A percentile compares a stretch with the other conserved stretches of the same genome.
Conservation (phyloP, 35 echinoderm and acorn worm species). For the Eucidaris tribuloides region DNA sequence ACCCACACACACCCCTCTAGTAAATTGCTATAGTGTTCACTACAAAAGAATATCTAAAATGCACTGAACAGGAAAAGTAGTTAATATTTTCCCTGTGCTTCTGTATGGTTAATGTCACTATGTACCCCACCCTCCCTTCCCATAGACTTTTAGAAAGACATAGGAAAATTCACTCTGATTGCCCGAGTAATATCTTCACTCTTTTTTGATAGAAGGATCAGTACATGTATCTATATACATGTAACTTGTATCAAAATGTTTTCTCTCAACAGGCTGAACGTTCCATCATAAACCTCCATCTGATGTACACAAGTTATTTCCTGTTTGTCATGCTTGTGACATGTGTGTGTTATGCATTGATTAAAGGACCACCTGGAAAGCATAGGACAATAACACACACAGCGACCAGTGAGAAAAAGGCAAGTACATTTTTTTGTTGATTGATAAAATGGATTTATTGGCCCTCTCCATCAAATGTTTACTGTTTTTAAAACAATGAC, state of each 20-base stretch:
- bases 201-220: background rate
- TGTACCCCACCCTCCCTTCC: background rate
- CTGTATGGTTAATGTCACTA: background rate
- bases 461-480: too few species aligned
- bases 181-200: background rate
- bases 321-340: slow-evolving; percentile 97
- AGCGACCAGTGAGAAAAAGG: slow-evolving; percentile 74
- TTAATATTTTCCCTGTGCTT: background rate
- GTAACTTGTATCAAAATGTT: background rate
- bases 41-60: too few species aligned
- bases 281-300: slow-evolving; percentile 89
- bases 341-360: slow-evolving; percentile 90
- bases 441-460: too few species aligned
- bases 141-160: background rate
- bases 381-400: slow-evolving; percentile 42
- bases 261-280: slow-evolving; percentile 74
- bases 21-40: too few species aligned
- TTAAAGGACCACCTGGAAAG: slow-evolving; percentile 85
- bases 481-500: too few species aligned
- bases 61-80: too few species aligned
- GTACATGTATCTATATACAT: background rate
- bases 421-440: too few species aligned
- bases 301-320: slow-evolving; percentile 99
- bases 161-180: background rate
- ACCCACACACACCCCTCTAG: too few species aligned